These are phyloP conservation scores for Acropora tenuis DNA, from an alignment of 64 coral and sea anemone species.

Conservation along the genomic window DNA sequence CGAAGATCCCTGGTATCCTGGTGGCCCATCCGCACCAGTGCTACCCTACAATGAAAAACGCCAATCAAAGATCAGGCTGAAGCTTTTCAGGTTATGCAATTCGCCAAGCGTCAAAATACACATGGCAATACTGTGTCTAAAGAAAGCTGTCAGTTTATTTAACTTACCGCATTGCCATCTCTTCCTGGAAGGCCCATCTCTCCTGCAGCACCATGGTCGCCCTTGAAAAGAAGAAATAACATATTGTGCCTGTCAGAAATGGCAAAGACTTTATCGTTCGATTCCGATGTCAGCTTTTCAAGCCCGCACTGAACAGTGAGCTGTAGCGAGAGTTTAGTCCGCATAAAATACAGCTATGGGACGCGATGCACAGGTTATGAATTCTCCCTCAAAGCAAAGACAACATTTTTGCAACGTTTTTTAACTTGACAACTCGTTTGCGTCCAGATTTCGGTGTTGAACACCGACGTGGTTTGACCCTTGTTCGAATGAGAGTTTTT, in stretches of 20 bases:
- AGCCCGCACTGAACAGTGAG: neutral
- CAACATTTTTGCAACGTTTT: too few relatives aligned
- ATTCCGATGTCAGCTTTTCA: neutral
- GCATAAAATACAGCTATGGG: too few relatives aligned
- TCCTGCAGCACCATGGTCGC: constrained; percentile 10
- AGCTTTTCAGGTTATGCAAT: neutral
- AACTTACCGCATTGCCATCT: constrained; percentile 10
- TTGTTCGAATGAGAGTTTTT: too few relatives aligned
- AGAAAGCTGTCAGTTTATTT: too few relatives aligned
- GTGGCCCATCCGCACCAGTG: neutral
- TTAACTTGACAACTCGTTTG: too few relatives aligned
- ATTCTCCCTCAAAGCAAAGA: too few relatives aligned
- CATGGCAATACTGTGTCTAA: too few relatives aligned
- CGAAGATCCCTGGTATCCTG: constrained; percentile 17
- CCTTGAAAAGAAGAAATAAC: constrained; percentile 12
- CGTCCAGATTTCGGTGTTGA: too few relatives aligned
- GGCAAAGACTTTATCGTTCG: neutral
- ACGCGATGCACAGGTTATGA: too few relatives aligned
- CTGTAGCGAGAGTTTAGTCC: neutral
- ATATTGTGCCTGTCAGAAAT: neutral
- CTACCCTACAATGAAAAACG: neutral
- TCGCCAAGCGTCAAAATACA: too few relatives aligned
- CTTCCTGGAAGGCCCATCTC: neutral
- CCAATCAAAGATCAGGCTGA: neutral
- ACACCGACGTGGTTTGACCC: too few relatives aligned